These are phyloP conservation scores for Fregetta grallaria DNA, from an alignment of 2,113 vertebrate species.

Conservation along the genomic window DNA sequence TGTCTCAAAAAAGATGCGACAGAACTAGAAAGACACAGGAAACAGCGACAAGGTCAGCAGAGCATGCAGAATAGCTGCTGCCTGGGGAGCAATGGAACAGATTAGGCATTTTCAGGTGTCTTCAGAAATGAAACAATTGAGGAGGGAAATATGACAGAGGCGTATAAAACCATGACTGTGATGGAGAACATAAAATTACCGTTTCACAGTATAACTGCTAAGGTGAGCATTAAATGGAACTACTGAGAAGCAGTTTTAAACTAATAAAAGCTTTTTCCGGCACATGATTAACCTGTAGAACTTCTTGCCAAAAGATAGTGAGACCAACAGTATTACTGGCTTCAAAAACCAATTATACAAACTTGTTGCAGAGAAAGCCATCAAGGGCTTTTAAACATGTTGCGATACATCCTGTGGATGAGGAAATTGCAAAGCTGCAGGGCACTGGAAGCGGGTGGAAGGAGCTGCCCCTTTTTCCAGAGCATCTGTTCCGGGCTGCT, in stretches of 20 bases:
- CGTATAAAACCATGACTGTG: background rate
- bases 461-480: background rate
- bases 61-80: background rate
- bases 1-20: background rate
- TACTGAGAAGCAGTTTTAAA: background rate
- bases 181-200: background rate
- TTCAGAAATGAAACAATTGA: conserved; percentile 18
- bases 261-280: background rate
- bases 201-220: background rate
- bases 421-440: background rate
- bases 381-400: background rate
- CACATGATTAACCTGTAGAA: background rate
- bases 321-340: background rate
- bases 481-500: background rate
- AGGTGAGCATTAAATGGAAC: background rate
- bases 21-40: background rate
- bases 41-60: background rate
- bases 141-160: background rate
- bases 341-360: background rate
- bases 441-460: background rate
- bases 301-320: background rate
- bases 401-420: background rate
- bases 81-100: background rate
- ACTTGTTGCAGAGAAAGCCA: background rate
- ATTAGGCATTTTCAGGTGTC: conserved; percentile 11